phyloP scores from a whole-genome alignment of 2,888 invertebrate genomes.

The Andrena bucephala region DNA sequence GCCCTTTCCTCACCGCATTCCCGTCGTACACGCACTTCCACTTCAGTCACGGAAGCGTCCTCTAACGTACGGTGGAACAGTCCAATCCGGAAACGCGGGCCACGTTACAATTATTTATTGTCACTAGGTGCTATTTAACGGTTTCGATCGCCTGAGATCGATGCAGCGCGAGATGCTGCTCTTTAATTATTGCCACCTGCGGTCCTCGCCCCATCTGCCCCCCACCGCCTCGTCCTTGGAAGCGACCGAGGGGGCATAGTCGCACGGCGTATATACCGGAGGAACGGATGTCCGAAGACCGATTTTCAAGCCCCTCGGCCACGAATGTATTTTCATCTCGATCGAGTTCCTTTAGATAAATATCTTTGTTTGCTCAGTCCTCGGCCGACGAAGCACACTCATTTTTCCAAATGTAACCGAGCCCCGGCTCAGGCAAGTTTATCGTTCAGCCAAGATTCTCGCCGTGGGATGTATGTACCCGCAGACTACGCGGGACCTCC shows the following conservation, averaged over 20 bases:
- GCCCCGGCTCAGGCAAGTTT: slow-evolving; percentile 1
- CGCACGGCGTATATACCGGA: not conserved
- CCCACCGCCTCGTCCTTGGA: not conserved
- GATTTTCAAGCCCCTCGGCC: not conserved
- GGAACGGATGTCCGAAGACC: slow-evolving; percentile 8
- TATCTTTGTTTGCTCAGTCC: not conserved
- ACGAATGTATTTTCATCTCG: slow-evolving; percentile 1
- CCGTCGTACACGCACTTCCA: slow-evolving; percentile 41
- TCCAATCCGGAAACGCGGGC: slow-evolving; percentile 58
- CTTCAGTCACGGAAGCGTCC: slow-evolving; percentile 55
- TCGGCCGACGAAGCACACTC: not conserved
- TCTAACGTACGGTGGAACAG: slow-evolving; percentile 50
- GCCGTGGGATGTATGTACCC: slow-evolving; percentile 5
- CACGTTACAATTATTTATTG: slow-evolving; percentile 76
- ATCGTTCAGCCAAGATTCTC: slow-evolving; percentile 27
- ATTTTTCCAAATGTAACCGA: slow-evolving; percentile 5
- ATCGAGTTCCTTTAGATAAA: slow-evolving; percentile 11
- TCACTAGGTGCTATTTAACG: slow-evolving; percentile 74
- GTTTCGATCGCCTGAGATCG: slow-evolving; percentile 52
- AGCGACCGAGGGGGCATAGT: too few relatives aligned
- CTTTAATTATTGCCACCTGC: slow-evolving; percentile 52
- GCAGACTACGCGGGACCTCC: slow-evolving; percentile 28
- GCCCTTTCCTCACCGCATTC: slow-evolving; percentile 6
- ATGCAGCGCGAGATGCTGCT: slow-evolving; percentile 27
- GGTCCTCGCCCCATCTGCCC: not conserved